phyloP scores from a whole-genome alignment of 1,140 invertebrate genomes.

The Drosophila tani region DNA sequence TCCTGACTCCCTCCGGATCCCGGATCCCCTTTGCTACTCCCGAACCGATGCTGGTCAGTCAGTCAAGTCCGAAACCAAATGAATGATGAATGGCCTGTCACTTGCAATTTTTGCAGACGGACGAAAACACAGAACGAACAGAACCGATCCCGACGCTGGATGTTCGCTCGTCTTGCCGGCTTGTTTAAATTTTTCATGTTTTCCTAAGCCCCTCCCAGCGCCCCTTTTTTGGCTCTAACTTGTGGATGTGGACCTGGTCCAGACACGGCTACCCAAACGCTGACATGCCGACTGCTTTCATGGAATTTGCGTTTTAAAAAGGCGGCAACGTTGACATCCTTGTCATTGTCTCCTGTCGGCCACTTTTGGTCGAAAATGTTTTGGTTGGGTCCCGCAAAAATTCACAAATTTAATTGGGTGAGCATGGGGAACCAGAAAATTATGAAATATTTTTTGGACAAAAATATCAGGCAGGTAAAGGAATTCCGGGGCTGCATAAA shows the following conservation, averaged over 20 bases:
- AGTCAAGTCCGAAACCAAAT: slow-evolving; percentile 72
- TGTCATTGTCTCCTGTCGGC: slow-evolving; percentile 50
- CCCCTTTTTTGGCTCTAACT: background rate
- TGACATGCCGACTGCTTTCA: slow-evolving; percentile 75
- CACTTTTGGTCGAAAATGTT: slow-evolving; percentile 52
- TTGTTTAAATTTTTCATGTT: slow-evolving; percentile 80
- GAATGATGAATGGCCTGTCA: slow-evolving; percentile 83
- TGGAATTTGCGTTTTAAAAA: slow-evolving; percentile 77
- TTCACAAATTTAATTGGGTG: slow-evolving; percentile 72
- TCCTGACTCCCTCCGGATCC: slow-evolving; percentile 16
- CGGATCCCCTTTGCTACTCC: slow-evolving; percentile 10
- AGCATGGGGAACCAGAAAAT: slow-evolving; percentile 47
- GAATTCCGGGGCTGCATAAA: slow-evolving; percentile 14
- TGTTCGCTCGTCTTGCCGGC: slow-evolving; percentile 46
- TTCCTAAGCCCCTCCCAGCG: slow-evolving; percentile 57
- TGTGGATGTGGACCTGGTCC: slow-evolving; percentile 28
- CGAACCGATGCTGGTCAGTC: slow-evolving; percentile 54
- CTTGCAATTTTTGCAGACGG: slow-evolving; percentile 81
- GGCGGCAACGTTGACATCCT: slow-evolving; percentile 74
- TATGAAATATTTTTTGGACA: slow-evolving; percentile 65
- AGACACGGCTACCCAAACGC: slow-evolving; percentile 56
- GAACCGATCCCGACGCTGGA: slow-evolving; percentile 53
- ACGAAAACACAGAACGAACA: slow-evolving; percentile 65
- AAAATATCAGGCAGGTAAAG: slow-evolving; percentile 37
- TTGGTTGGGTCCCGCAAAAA: slow-evolving; percentile 47